Conservation (phyloP, 2,888 invertebrate genomes). For the Agrochola lota region DNA sequence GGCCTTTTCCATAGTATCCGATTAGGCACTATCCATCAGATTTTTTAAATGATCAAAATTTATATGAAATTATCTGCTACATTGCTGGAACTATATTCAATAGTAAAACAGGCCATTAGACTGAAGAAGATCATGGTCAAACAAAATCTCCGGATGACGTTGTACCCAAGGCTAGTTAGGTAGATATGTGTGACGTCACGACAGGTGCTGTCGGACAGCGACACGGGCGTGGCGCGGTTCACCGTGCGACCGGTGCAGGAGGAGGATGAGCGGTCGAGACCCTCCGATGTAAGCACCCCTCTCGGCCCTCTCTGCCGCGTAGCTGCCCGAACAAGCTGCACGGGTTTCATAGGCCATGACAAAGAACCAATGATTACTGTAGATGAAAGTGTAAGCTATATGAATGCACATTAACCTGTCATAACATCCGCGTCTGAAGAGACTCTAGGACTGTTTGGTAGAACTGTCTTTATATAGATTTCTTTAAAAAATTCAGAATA, state of each 20-base stretch:
- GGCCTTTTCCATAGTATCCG: not conserved
- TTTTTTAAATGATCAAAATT: not conserved
- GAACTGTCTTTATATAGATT: constrained; percentile 4
- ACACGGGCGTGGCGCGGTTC: constrained; percentile 90
- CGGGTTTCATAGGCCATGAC: constrained; percentile 41
- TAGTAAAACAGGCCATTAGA: not conserved
- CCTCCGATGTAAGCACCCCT: constrained; percentile 86
- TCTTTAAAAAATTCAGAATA: constrained; percentile 1
- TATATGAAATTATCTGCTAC: not conserved
- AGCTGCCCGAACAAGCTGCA: constrained; percentile 62
- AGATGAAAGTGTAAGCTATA: constrained; percentile 54
- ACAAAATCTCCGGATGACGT: constrained; percentile 52
- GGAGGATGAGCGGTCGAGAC: constrained; percentile 91
- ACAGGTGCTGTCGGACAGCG: constrained; percentile 90
- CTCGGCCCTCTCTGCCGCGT: constrained; percentile 39
- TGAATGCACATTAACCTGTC: constrained; percentile 46
- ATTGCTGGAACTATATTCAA: not conserved
- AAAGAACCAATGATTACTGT: constrained; percentile 53
- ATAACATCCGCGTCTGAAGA: constrained; percentile 19
- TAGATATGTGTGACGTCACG: constrained; percentile 72
- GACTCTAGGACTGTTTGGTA: constrained; percentile 7
- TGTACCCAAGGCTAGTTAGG: constrained; percentile 61
- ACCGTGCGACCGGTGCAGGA: constrained; percentile 93
- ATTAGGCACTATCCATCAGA: not conserved
- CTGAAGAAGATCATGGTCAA: not conserved